phyloP scores from a whole-genome alignment of 2,113 vertebrate species.

The Bucco capensis region DNA sequence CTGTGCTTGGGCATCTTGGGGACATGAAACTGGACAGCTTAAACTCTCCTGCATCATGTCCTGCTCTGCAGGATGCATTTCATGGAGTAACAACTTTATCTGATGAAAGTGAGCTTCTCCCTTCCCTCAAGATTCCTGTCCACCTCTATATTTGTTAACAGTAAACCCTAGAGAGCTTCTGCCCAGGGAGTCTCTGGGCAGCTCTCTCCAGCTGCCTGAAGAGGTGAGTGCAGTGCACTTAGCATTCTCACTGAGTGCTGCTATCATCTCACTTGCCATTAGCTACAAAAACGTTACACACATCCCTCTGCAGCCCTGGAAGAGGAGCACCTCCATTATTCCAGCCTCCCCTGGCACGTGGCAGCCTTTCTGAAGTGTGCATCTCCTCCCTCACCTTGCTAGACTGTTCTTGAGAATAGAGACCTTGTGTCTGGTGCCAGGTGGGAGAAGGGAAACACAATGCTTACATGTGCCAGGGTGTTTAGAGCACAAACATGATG shows the following conservation, averaged over 20 bases:
- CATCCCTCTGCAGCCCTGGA: background rate
- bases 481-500: background rate
- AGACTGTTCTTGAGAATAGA: background rate
- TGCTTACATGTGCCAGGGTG: background rate
- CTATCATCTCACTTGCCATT: background rate
- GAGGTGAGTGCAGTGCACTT: background rate
- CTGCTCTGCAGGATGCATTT: background rate
- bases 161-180: background rate
- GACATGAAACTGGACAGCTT: background rate
- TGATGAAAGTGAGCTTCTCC: background rate
- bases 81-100: too few relatives aligned
- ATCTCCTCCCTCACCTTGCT: background rate
- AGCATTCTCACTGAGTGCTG: background rate
- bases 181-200: background rate
- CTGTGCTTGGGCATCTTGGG: background rate
- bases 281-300: background rate
- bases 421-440: background rate
- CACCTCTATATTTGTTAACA: rapidly evolving
- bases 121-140: background rate
- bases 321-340: background rate
- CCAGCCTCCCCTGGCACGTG: background rate
- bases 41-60: rapidly evolving
- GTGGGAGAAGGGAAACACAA: background rate
- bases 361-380: background rate
- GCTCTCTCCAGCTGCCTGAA: background rate